These are phyloP conservation scores for Apodemia duryi DNA, from an alignment of 2,888 invertebrate genomes.

Conservation along the genomic window DNA sequence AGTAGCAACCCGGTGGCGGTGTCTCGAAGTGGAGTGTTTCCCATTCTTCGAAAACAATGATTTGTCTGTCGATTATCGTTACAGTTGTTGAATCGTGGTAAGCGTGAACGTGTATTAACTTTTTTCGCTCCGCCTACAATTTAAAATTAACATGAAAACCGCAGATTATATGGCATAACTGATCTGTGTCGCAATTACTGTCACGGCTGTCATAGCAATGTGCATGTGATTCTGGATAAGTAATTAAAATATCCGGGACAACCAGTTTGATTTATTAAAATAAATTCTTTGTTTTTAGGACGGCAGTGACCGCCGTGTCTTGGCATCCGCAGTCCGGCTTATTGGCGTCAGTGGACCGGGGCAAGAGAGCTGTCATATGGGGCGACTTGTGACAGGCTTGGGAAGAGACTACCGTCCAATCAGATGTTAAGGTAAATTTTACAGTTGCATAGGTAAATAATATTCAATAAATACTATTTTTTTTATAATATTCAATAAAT, in stretches of 20 bases:
- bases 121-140: not conserved
- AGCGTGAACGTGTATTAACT: not conserved
- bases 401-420: conserved; percentile 43
- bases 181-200: not conserved
- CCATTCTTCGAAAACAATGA: too few species aligned
- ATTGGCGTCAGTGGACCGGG: conserved; percentile 90
- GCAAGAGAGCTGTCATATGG: conserved; percentile 91
- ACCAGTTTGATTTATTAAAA: not conserved
- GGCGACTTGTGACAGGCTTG: conserved; percentile 80
- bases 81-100: too few species aligned
- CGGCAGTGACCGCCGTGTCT: conserved; percentile 90
- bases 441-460: not conserved
- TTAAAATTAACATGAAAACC: too few species aligned
- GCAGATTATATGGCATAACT: not conserved
- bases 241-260: not conserved
- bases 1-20: too few species aligned
- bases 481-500: too few species aligned
- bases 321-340: conserved; percentile 92
- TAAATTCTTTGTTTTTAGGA: conserved; percentile 67
- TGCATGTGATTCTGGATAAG: not conserved
- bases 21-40: too few species aligned
- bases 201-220: not conserved
- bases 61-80: too few species aligned
- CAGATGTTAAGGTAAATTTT: conserved; percentile 34
- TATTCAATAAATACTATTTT: too few species aligned